Evolutionary conservation across 1,140 invertebrate genomes (phyloP).

Genomic region (Acromyrmex echinatior): DNA sequence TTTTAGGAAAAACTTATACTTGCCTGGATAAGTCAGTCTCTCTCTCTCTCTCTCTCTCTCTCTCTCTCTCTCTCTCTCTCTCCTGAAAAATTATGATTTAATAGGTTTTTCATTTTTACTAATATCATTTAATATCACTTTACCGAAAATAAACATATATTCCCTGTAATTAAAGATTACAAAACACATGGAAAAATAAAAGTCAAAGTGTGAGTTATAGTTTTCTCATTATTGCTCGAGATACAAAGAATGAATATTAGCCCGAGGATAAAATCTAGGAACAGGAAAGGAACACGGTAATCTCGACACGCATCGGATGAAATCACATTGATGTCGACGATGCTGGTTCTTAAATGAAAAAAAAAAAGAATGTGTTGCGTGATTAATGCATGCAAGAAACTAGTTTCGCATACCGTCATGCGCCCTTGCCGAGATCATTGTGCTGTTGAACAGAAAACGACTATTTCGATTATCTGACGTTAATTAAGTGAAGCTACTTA

Average conservation of each 20-base stretch:
- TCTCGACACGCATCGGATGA: constrained; percentile 43
- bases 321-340: constrained; percentile 38
- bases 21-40: neutral
- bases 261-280: constrained; percentile 37
- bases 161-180: neutral
- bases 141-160: neutral
- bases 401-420: constrained; percentile 40
- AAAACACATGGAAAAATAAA: neutral
- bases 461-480: constrained; percentile 23
- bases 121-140: neutral
- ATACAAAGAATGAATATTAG: neutral
- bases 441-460: constrained; percentile 29
- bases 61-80: too few relatives aligned
- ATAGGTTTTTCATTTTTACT: neutral
- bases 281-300: constrained; percentile 25
- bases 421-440: constrained; percentile 9
- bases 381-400: constrained; percentile 65
- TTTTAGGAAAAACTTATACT: neutral
- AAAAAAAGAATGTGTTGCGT: constrained; percentile 14
- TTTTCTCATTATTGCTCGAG: neutral
- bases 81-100: neutral
- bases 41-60: neutral
- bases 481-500: constrained; percentile 31
- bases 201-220: neutral
- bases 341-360: constrained; percentile 16